Percentiles rank a stretch among this genome's conserved stretches.
Conservation (phyloP, 2,888 invertebrate species). For the Cheilosia impressa region DNA sequence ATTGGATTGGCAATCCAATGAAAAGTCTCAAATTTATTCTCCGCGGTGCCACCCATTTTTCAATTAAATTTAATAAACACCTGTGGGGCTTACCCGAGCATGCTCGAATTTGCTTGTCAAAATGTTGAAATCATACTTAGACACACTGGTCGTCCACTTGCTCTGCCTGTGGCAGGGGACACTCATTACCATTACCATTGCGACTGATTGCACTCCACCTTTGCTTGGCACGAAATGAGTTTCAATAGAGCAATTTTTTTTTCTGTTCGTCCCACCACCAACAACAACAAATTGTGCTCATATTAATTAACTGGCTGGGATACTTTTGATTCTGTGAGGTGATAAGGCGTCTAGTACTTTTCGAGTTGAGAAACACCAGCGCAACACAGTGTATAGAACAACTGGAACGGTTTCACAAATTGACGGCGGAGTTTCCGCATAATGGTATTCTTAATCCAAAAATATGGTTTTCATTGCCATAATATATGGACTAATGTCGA, state of each 20-base stretch:
- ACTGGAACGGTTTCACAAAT: constrained; percentile 32
- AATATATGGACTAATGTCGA: constrained; percentile 67
- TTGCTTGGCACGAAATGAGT: constrained; percentile 42
- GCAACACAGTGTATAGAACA: not conserved
- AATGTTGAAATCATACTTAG: constrained; percentile 69
- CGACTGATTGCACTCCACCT: constrained; percentile 51
- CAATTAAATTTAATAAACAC: constrained; percentile 72
- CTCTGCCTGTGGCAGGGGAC: constrained; percentile 14
- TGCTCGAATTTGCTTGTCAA: constrained; percentile 62
- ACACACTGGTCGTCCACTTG: constrained; percentile 18
- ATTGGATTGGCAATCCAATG: constrained; percentile 1
- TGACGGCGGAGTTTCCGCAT: constrained; percentile 29
- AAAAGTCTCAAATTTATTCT: constrained; percentile 51
- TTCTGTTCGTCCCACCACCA: constrained; percentile 29
- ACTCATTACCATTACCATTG: constrained; percentile 25
- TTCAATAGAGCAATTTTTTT: constrained; percentile 5
- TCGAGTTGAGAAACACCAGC: constrained; percentile 26
- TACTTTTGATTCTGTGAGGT: constrained; percentile 54
- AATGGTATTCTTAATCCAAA: constrained; percentile 50
- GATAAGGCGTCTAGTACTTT: constrained; percentile 39
- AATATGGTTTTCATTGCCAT: constrained; percentile 71
- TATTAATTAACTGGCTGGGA: constrained; percentile 59
- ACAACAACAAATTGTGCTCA: constrained; percentile 32
- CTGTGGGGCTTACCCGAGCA: constrained; percentile 54
- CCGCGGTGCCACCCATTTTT: constrained; percentile 62